Evolutionary conservation across 1,140 invertebrate genomes (phyloP), one percentile per base, ranked within the genome.

Genomic region (Camponotus floridanus): DNA sequence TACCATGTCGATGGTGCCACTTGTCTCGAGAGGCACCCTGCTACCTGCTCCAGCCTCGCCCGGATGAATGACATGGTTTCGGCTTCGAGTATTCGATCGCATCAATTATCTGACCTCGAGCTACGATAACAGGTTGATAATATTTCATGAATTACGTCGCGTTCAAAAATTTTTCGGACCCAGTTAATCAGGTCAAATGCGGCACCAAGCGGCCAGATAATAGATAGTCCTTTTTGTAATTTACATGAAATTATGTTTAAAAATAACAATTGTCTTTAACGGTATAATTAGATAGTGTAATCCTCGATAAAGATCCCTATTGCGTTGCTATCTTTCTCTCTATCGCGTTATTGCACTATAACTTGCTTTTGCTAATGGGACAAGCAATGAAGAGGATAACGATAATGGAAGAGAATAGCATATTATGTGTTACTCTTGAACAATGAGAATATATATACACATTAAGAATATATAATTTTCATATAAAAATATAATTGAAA

Each of bases 1-100:
- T 92, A 93, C 90, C 85, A 86, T 92, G 91, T 92, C 87, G 90
- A 93, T 92, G 88, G 85, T 90, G 61, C 89, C 87, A 92, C 91
- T 92, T 88, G 90, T 91, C 91, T 92, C 91, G 92, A 92, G 91
- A 89, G 91, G 62, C n/a, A 45, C 42, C 57, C 62, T 86, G 76
- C 88, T 83, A 88, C 87, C 85, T 87, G 88, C 59, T 90, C 86
- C 86, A 74, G 65, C 55, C 48, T 73, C 26, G 39, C 81, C 64
- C 48, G 45, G 45, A 55, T 67, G 67, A 90, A 91, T 84, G 85
- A 91, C 74, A 79, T 73, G 79, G 73, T 83, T 80, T 70, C 61
- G 55, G 42, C 59, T 76, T 61, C 48, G 8, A 51, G 36, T n/a
- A 81, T 59, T 42, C 36, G 78, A 36, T 81, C 36, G 21, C 51